phyloP scores from a whole-genome alignment of 2,888 invertebrate genomes.

The Syritta pipiens region DNA sequence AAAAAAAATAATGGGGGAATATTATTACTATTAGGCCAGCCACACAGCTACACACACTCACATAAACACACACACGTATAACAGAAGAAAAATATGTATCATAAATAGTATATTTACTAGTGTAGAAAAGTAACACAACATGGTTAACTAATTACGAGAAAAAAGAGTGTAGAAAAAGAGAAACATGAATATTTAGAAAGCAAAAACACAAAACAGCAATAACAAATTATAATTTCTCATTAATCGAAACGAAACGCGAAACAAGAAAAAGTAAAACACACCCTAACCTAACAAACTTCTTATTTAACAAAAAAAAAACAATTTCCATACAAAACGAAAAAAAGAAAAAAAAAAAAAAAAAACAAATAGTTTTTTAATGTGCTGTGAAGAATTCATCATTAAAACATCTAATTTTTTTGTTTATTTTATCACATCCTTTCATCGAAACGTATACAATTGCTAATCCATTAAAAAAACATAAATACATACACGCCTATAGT shows the following conservation, averaged over 20 bases:
- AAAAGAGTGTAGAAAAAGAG: constrained; percentile 35
- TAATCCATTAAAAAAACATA: not conserved
- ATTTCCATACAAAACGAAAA: no score
- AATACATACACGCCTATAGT: constrained; percentile 13
- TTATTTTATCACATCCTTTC: constrained; percentile 21
- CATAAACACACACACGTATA: constrained; percentile 9
- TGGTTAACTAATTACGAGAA: constrained; percentile 49
- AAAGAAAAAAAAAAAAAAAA: no score
- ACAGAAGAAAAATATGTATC: no score
- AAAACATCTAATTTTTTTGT: constrained; percentile 19
- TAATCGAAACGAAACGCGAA: constrained; percentile 19
- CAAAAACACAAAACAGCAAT: constrained; percentile 23
- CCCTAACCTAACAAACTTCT: not conserved
- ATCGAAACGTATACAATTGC: not conserved
- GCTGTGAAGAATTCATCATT: constrained; percentile 64
- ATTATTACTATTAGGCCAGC: constrained; percentile 21
- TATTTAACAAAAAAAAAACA: not conserved
- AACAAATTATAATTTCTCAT: constrained; percentile 38
- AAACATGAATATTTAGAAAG: constrained; percentile 28
- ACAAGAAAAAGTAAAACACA: not conserved
- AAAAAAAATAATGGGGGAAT: not conserved
- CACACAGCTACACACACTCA: constrained; percentile 30
- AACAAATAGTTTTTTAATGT: constrained; percentile 32
- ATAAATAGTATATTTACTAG: no score
- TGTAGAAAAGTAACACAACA: constrained; percentile 33